Conservation (phyloP, 1,140 invertebrate genomes). For the Cyrtorhinus lividipennis region DNA sequence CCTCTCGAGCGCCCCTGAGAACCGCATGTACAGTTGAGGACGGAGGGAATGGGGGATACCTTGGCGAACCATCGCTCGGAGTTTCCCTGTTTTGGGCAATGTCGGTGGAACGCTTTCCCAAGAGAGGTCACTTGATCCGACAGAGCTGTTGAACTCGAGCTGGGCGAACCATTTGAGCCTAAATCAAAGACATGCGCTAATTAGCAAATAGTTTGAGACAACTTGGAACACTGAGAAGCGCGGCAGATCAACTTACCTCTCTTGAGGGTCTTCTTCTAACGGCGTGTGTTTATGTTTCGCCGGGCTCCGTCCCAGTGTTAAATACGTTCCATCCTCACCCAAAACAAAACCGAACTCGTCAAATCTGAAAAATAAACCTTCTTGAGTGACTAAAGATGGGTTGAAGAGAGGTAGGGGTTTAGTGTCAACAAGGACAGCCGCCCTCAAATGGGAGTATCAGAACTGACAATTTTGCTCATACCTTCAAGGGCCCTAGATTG, state of each 20-base stretch:
- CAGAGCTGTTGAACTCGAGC: conserved; percentile 89
- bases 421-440: too few relatives aligned
- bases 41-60: conserved; percentile 93
- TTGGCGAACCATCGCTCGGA: conserved; percentile 71
- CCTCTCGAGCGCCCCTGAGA: conserved; percentile 72
- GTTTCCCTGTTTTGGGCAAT: conserved; percentile 75
- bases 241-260: conserved; percentile 37
- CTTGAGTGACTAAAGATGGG: too few relatives aligned
- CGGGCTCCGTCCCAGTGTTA: conserved; percentile 42
- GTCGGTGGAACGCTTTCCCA: conserved; percentile 75
- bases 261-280: conserved; percentile 81
- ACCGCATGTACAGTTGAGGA: conserved; percentile 88
- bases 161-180: conserved; percentile 84
- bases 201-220: neutral
- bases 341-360: conserved; percentile 98
- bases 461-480: too few relatives aligned
- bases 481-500: too few relatives aligned
- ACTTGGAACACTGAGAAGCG: too few relatives aligned
- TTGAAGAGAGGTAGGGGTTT: too few relatives aligned
- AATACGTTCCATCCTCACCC: conserved; percentile 53
- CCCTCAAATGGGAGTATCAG: too few relatives aligned
- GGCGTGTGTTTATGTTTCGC: conserved; percentile 30
- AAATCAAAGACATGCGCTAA: conserved; percentile 13
- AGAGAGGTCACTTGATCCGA: conserved; percentile 74
- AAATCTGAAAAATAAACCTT: conserved; percentile 64